Evolutionary conservation across 2,113 vertebrate genomes (phyloP), one percentile per base, ranked within the genome.

Genomic region (Ranitomeya imitator): DNA sequence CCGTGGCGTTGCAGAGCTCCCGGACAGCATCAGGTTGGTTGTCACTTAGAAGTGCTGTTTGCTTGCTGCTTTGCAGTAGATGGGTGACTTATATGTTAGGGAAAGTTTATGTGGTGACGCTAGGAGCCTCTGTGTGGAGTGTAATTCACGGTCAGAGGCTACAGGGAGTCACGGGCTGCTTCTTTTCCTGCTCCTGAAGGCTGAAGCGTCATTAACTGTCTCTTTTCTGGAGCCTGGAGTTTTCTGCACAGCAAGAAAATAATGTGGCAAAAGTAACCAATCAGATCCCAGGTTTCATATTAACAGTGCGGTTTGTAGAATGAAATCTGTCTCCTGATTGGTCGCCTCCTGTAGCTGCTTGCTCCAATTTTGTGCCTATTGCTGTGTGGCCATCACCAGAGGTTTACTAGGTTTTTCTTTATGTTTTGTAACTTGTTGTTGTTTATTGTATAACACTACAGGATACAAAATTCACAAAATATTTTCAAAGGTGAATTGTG

Each of bases 11-110:
- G 79, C 63, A 14, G 57, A 59, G 65, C 16, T n/a, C 52, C 88
- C 71, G 54, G n/a, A 45, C 6, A 82, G 86, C 86, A 52, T 71
- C 74, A 76, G 69, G 87, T 86, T 81, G 67, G 83, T 82, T 54
- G 57, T 19, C 45, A 7, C 51, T 9, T 15, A 74, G 71, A 18
- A 74, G 31, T 59, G 16, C 37, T 45, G 10, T 12, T 7, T 14
- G 19, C 55, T 79, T 69, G 60, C 63, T 45, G 37, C 76, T 61
- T 45, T 13, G 18, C 55, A 10, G 23, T 45, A 45, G 37, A 15
- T n/a, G 10, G 23, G 7, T 4, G 55, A 26, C 15, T 6, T 57
- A 0, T n/a, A 3, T 80, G 55, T 60, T 23, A 11, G 79, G 60
- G 12, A 23, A 0, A 26, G 1, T 18, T 0, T n/a, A 18, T 80